Conservation (phyloP, 2,888 invertebrate genomes). For the Mythimna loreyi region DNA sequence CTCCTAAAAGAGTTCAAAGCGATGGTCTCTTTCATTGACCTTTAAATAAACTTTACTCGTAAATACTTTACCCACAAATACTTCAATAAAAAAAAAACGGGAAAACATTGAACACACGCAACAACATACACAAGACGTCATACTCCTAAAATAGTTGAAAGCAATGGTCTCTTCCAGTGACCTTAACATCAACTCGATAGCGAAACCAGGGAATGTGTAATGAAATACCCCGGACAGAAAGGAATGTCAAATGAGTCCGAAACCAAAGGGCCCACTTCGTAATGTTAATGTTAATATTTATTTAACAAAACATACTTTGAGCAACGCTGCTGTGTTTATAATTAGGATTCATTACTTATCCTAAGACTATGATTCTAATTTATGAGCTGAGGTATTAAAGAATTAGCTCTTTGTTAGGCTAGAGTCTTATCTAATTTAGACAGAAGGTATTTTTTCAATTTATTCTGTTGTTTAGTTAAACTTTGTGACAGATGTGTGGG, state of each 20-base stretch:
- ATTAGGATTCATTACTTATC: slow-evolving; percentile 53
- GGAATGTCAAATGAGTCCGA: slow-evolving; percentile 75
- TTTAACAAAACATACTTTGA: slow-evolving; percentile 70
- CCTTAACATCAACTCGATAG: slow-evolving; percentile 38
- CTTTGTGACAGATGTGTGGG: background rate
- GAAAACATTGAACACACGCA: no score
- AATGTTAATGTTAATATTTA: slow-evolving; percentile 76
- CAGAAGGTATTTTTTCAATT: background rate
- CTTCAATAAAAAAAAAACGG: background rate
- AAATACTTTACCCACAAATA: no score
- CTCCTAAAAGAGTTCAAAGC: no score
- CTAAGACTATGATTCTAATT: slow-evolving; percentile 37
- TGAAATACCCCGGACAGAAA: slow-evolving; percentile 74
- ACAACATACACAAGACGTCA: no score
- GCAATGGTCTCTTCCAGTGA: slow-evolving; percentile 38
- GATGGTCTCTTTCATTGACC: slow-evolving; percentile 34
- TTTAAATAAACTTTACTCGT: slow-evolving; percentile 9
- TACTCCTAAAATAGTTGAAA: background rate
- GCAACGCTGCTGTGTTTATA: slow-evolving; percentile 22
- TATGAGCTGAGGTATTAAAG: slow-evolving; percentile 15
- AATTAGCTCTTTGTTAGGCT: slow-evolving; percentile 12
- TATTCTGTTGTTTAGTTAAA: background rate
- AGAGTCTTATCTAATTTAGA: slow-evolving; percentile 7
- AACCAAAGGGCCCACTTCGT: slow-evolving; percentile 68
- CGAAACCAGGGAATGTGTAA: slow-evolving; percentile 72